Base-by-base conservation (phyloP, 2,113 vertebrate genomes). In the Hoplias malabaricus region DNA sequence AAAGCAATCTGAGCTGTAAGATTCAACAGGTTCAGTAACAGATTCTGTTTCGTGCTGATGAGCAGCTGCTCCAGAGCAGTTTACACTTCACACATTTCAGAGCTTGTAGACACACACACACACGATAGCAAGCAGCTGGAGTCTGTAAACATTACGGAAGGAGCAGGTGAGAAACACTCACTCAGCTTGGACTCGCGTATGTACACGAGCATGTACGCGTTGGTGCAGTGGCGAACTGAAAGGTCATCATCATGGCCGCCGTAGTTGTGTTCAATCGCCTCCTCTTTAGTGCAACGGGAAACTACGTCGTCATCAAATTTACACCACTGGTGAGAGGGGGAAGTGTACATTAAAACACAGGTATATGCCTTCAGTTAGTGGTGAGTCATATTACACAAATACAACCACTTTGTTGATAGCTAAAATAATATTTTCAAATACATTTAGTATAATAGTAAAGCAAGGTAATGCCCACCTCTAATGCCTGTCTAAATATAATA, bases 241-340 rank as follows among this genome's bases (percentile, higher is more conserved):
- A 99, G 90, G 89, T 99, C 98, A 0, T 99, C 97, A 0, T 99
- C 97, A 0, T 98, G 97, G 4, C 98, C 97, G 0, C 97, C 97
- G 0, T 99, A 99, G 88, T 99, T 99, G 92, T 99, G 97, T 54
- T 99, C 98, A 11, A 98, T 98, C 9, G 98, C 97, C 84, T 99
- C 98, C 85, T 99, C 97, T 84, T 99, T 99, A 19, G 98, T 99
- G 87, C 97, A 99, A 75, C 97, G 90, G 0, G 98, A 99, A 69
- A 99, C 98, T 0, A 99, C 97, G 0, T 99, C 97, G 0, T 99
- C 98, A 0, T 99, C 98, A 59, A 99, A 99, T 77, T 99, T 99
- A 83, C 97, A 99, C 97, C 97, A 99, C 98, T 99, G 75, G 23
- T 57, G 48, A 14, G 3, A 43, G 3, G 43, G n/a, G 21, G 8